Evolutionary conservation across 2,888 invertebrate genomes (phyloP).

Genomic region (Alsophila aescularia): DNA sequence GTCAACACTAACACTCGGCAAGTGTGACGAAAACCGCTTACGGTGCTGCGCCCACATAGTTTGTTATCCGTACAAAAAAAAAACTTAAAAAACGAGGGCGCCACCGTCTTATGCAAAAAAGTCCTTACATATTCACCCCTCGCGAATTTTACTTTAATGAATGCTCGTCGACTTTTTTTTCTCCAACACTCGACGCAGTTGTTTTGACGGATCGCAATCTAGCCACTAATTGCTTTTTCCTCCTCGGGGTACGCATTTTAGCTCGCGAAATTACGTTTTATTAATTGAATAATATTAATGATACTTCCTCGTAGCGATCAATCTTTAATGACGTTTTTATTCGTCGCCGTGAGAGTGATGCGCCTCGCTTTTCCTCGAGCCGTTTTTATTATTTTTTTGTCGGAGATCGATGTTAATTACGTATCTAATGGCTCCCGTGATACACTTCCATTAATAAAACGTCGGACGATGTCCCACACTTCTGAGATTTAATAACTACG

Average conservation of each 20-base stretch:
- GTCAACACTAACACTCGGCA: conserved; percentile 69
- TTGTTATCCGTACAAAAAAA: conserved; percentile 74
- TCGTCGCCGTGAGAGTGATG: conserved; percentile 72
- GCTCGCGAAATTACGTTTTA: conserved; percentile 82
- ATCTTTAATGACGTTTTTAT: conserved; percentile 84
- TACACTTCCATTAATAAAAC: conserved; percentile 83
- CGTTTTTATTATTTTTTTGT: conserved; percentile 64
- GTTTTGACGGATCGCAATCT: conserved; percentile 84
- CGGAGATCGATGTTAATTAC: conserved; percentile 80
- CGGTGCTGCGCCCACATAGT: conserved; percentile 81
- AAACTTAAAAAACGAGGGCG: conserved; percentile 73
- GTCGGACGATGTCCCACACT: conserved; percentile 71
- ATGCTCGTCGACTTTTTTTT: conserved; percentile 78
- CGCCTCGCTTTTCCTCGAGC: conserved; percentile 57
- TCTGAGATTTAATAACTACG: conserved; percentile 79
- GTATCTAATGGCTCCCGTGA: conserved; percentile 83
- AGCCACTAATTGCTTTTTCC: conserved; percentile 85
- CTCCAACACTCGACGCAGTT: conserved; percentile 73
- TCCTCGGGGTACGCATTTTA: conserved; percentile 77
- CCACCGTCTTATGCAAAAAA: conserved; percentile 84
- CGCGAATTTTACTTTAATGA: conserved; percentile 82
- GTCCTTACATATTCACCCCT: conserved; percentile 84
- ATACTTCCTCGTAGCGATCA: conserved; percentile 80
- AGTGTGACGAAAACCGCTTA: conserved; percentile 83
- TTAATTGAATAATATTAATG: conserved; percentile 85